Base-by-base conservation (phyloP, 2,888 invertebrate genomes). In the Nematopogon swammerdamellus region DNA sequence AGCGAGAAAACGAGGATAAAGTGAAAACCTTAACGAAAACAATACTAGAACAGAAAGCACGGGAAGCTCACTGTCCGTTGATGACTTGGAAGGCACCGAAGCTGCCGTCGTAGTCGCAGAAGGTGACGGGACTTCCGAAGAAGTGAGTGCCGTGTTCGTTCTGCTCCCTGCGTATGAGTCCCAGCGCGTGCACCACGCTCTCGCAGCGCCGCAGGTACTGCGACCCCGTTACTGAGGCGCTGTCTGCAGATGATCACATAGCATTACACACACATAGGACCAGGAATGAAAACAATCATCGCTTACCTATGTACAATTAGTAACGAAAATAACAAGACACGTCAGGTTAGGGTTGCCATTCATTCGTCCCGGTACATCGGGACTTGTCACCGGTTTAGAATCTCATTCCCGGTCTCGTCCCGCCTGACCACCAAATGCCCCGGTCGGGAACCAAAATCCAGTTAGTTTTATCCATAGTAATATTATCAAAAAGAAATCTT, bases 161-260 rank as follows among this genome's bases (percentile, higher is more conserved):
- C 58, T 87, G 79, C 60, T 84, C 82, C 46, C 72, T 67, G 49
- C 70, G 65, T 54, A 87, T 74, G 50, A 67, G 64, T 4, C 67
- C 64, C 58, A 79, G 71, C 3, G 85, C 85, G 53, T 81, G 74
- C 29, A 80, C 73, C 54, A 82, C 67, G 64, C 87, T 88, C 65
- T 89, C 88, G 63, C 88, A 89, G 63, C 80, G 77, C 56, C 88
- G 72, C 50, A 86, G 64, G 64, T 88, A 89, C 60, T 82, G 76
- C 45, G 70, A 70, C 45, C 86, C 86, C 45, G 79, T 61, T 50
- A 63, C 58, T 45, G 63, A 58, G 49, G 62, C 52, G 52, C 74
- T 68, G 63, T 81, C 83, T 85, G 58, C 18, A 59, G n/a, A n/a
- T n/a, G n/a, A n/a, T n/a, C n/a, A n/a, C n/a, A n/a, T n/a, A n/a